Percentiles rank a stretch among this genome's conserved stretches.
These are phyloP conservation scores for Thinocorus orbignyianus DNA, from an alignment of 2,113 vertebrate genomes.

Conservation along the genomic window DNA sequence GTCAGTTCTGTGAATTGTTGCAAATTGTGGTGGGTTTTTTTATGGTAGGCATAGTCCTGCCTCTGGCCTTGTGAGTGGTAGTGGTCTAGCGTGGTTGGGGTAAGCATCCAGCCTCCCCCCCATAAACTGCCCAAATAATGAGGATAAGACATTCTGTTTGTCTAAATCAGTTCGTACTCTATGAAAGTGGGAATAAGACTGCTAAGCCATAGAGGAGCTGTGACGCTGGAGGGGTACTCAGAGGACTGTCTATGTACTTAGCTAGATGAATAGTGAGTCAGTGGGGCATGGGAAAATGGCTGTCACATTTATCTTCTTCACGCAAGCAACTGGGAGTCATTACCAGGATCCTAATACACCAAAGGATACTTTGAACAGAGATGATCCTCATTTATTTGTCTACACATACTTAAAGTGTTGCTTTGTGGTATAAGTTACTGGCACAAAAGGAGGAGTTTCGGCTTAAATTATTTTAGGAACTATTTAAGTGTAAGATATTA, in stretches of 20 bases:
- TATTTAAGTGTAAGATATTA: constrained; percentile 23
- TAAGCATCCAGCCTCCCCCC: not conserved
- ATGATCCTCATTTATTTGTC: constrained; percentile 38
- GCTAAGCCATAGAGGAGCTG: not conserved
- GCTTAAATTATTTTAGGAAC: constrained; percentile 41
- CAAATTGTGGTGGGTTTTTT: not conserved
- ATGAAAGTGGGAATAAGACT: not conserved
- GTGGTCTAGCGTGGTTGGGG: not conserved
- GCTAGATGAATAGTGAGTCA: not conserved
- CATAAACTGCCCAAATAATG: not conserved
- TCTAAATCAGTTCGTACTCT: not conserved
- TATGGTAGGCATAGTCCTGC: not conserved
- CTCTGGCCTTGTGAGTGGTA: not conserved
- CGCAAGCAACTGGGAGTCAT: not conserved
- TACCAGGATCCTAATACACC: constrained; percentile 10
- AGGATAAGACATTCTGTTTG: not conserved
- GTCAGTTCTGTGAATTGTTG: not conserved
- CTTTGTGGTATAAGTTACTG: not conserved
- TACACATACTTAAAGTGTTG: not conserved
- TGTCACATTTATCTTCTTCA: constrained; percentile 29
- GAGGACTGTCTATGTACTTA: not conserved
- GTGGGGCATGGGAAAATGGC: not conserved
- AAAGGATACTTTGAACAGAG: constrained; percentile 1
- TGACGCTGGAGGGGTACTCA: not conserved
- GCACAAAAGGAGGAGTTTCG: not conserved